These are phyloP conservation scores for Heterotilapia buettikoferi DNA, from an alignment of 2,113 vertebrate species.

Conservation along the genomic window DNA sequence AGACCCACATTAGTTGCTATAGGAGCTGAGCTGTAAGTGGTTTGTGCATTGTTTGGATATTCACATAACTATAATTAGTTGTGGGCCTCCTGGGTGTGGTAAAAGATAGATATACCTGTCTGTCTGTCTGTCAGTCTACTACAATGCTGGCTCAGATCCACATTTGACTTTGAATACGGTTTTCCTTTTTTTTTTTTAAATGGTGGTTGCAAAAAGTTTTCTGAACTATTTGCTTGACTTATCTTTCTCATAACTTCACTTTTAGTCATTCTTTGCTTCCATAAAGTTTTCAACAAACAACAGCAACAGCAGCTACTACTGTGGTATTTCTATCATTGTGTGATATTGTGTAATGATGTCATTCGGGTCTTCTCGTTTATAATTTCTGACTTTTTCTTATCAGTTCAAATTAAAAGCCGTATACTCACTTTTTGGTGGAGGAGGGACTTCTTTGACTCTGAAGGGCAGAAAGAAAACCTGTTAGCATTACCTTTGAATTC, in stretches of 20 bases:
- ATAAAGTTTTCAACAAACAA: background rate
- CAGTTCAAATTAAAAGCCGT: background rate
- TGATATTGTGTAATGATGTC: background rate
- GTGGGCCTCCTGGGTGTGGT: background rate
- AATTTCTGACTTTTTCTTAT: background rate
- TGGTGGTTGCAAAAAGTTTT: background rate
- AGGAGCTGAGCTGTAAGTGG: slow-evolving; percentile 7
- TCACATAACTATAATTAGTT: slow-evolving; percentile 35
- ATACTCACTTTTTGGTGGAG: slow-evolving; percentile 72
- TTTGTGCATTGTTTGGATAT: slow-evolving; percentile 22
- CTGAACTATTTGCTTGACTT: background rate
- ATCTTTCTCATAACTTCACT: background rate
- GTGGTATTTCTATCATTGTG: background rate
- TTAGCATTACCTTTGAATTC: background rate
- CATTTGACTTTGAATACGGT: background rate
- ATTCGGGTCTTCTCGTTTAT: background rate
- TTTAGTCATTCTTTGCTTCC: background rate
- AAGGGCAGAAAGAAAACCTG: slow-evolving; percentile 12
- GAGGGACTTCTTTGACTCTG: slow-evolving; percentile 68
- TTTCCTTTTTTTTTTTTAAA: background rate
- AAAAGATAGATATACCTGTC: background rate
- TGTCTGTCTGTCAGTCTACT: background rate
- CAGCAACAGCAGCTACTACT: background rate
- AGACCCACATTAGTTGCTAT: slow-evolving; percentile 9
- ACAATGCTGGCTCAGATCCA: background rate